phyloP scores from a whole-genome alignment of 2,113 vertebrate genomes.

The Caloenas nicobarica region DNA sequence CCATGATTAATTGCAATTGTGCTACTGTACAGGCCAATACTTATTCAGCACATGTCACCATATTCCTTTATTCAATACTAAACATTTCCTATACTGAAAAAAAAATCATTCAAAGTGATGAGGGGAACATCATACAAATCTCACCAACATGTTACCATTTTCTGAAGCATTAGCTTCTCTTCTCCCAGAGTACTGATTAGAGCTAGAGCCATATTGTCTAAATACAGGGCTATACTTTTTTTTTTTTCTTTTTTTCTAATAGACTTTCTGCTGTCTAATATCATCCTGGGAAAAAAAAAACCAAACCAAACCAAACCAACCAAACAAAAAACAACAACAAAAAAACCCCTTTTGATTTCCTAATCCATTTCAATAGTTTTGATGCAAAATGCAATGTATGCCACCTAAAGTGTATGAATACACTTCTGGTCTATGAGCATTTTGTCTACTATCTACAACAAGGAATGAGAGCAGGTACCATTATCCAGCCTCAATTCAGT shows the following conservation, averaged over 20 bases:
- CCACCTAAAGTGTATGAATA: neutral
- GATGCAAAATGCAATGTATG: neutral
- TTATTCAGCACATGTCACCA: neutral
- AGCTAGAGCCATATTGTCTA: neutral
- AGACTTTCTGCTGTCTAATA: neutral
- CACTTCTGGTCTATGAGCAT: neutral
- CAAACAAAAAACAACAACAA: neutral
- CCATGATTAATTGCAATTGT: neutral
- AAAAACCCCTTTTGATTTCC: neutral
- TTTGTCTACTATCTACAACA: neutral
- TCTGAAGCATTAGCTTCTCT: neutral
- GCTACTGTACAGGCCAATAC: neutral
- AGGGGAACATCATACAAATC: neutral
- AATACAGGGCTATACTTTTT: neutral
- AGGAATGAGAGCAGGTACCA: neutral
- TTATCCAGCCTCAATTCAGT: neutral
- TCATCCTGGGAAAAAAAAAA: too few relatives aligned
- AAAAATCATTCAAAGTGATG: neutral
- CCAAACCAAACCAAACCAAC: too few relatives aligned
- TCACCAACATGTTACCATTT: neutral
- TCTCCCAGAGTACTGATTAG: neutral
- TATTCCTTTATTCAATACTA: neutral
- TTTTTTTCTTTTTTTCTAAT: neutral
- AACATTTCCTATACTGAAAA: neutral
- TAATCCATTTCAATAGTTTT: neutral